Evolutionary conservation across 2,797 vertebrate genomes (phyloP).

Genomic region (Tragopan temminckii): DNA sequence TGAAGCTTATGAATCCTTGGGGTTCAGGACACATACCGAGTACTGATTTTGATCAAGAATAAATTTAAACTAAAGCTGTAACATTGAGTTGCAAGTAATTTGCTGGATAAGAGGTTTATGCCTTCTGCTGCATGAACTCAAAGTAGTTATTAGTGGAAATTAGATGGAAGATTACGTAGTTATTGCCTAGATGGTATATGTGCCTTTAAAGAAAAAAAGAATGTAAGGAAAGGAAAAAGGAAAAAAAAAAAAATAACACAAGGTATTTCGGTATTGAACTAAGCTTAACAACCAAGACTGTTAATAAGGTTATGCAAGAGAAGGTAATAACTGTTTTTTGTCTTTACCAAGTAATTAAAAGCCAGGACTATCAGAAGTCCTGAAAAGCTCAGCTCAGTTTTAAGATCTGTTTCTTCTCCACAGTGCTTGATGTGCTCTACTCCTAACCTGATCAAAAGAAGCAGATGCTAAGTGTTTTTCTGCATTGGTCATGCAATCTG

Average conservation of each 20-base stretch:
- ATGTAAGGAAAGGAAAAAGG: background rate
- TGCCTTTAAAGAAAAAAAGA: background rate
- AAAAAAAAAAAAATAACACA: accelerated
- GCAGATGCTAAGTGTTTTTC: background rate
- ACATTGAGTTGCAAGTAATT: background rate
- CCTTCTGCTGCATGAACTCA: background rate
- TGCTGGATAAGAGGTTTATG: background rate
- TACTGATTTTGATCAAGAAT: background rate
- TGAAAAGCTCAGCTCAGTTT: background rate
- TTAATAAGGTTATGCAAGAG: background rate
- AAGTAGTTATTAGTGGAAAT: background rate
- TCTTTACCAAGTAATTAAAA: background rate
- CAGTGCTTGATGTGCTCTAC: background rate
- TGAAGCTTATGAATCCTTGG: background rate
- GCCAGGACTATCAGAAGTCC: background rate
- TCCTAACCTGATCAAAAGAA: background rate
- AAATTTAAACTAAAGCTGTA: background rate
- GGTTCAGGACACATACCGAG: background rate
- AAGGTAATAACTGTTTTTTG: background rate
- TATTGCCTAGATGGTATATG: background rate
- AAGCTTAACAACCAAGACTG: background rate
- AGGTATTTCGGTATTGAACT: background rate
- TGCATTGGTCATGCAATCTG: background rate
- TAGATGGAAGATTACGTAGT: background rate
- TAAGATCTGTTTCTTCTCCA: background rate